phyloP scores from a whole-genome alignment of 2,888 invertebrate genomes.

The Bellardia pandia region DNA sequence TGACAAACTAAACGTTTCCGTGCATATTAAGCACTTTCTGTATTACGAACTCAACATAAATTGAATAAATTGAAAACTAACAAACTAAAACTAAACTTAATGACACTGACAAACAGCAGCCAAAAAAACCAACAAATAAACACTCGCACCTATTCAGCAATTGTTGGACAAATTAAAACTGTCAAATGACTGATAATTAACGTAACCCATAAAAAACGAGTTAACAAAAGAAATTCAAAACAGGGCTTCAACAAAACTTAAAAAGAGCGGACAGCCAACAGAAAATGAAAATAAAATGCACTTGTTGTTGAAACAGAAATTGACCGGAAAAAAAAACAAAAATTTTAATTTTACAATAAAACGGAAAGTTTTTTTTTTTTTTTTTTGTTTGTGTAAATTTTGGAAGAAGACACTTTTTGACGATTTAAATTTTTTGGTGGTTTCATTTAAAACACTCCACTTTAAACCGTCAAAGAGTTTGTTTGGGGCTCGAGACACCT shows the following conservation, averaged over 20 bases:
- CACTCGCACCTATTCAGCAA: background rate
- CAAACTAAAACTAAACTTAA: background rate
- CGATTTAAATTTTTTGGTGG: constrained; percentile 50
- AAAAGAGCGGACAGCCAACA: constrained; percentile 25
- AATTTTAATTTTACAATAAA: constrained; percentile 32
- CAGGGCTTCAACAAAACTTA: background rate
- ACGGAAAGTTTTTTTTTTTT: constrained; percentile 50
- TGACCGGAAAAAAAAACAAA: constrained; percentile 11
- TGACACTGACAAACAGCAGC: constrained; percentile 3
- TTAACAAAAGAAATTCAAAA: constrained; percentile 43
- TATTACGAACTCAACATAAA: constrained; percentile 4
- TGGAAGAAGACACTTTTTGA: constrained; percentile 14
- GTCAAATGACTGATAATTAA: constrained; percentile 35
- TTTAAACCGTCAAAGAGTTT: constrained; percentile 44
- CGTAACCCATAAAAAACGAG: constrained; percentile 20
- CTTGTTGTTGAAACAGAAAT: constrained; percentile 30
- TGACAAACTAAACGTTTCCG: constrained; percentile 5
- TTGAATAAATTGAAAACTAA: constrained; percentile 1
- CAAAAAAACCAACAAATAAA: constrained; percentile 8
- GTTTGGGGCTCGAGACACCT: constrained; percentile 17
- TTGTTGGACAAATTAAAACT: constrained; percentile 30
- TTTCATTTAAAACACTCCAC: constrained; percentile 51
- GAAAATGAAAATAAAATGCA: constrained; percentile 37
- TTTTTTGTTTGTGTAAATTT: background rate
- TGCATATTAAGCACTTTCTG: constrained; percentile 39